These are phyloP conservation scores for Echinarachnius parma DNA, from an alignment of 53 echinoderm and acorn worm genomes.

Conservation along the genomic window DNA sequence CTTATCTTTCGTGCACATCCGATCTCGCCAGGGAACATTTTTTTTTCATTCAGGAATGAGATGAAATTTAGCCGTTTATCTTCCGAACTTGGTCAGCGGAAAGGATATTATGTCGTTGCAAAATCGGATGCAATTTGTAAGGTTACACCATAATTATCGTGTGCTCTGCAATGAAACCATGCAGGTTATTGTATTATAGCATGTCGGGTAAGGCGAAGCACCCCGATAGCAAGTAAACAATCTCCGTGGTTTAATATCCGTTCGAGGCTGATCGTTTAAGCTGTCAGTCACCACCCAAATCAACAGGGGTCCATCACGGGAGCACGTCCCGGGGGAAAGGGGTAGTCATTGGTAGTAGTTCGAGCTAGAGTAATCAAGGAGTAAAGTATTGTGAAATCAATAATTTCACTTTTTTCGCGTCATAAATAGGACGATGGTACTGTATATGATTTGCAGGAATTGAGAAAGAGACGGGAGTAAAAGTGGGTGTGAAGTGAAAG, in stretches of 20 bases:
- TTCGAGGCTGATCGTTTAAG: conserved; percentile 29
- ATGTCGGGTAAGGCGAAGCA: too few relatives aligned
- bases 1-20: too few relatives aligned
- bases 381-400: neutral
- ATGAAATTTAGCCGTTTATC: too few relatives aligned
- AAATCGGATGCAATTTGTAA: too few relatives aligned
- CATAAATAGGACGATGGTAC: neutral
- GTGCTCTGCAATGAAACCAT: neutral
- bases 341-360: neutral
- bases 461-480: conserved; percentile 4
- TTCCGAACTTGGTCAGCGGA: too few relatives aligned
- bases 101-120: too few relatives aligned
- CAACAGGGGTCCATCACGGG: conserved; percentile 30
- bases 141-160: too few relatives aligned
- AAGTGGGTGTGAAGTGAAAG: conserved; percentile 28
- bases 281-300: conserved; percentile 35
- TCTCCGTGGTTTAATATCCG: conserved; percentile 26
- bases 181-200: conserved; percentile 6
- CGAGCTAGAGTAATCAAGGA: neutral
- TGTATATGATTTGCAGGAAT: neutral
- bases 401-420: neutral
- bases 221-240: conserved; percentile 49
- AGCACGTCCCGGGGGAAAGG: conserved; percentile 15
- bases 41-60: too few relatives aligned
- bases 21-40: too few relatives aligned